A percentile compares a stretch with the other conserved stretches of the same genome.
These are phyloP conservation scores for Odontophorus gujanensis DNA, from an alignment of 2,113 vertebrate species.

Conservation along the genomic window DNA sequence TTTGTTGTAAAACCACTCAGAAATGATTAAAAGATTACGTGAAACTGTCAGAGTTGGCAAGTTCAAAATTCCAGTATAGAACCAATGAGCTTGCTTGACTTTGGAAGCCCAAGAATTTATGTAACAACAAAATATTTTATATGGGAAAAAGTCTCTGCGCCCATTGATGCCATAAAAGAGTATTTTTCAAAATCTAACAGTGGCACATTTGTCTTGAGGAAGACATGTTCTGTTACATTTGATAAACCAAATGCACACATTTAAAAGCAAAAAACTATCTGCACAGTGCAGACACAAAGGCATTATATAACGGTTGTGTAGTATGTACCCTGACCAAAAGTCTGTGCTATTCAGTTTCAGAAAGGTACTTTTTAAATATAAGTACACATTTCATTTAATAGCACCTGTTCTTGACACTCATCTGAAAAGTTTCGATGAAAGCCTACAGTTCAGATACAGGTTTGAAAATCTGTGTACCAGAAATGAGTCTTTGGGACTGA, in stretches of 20 bases:
- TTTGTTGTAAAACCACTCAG: neutral
- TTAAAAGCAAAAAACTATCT: neutral
- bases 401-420: neutral
- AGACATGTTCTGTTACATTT: neutral
- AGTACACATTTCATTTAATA: neutral
- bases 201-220: neutral
- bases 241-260: neutral
- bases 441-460: neutral
- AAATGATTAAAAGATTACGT: neutral
- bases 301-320: neutral
- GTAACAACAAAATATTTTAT: neutral
- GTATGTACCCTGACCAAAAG: neutral
- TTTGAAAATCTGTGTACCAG: neutral
- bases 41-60: conserved; percentile 22
- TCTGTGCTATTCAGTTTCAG: neutral
- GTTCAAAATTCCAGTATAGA: conserved; percentile 28
- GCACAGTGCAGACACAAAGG: neutral
- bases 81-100: conserved; percentile 4
- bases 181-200: conserved; percentile 14
- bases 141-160: neutral
- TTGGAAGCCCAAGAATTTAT: conserved; percentile 34
- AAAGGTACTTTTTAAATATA: neutral
- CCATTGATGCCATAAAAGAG: neutral
- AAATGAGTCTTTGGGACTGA: neutral
- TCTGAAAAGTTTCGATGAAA: neutral